These are phyloP conservation scores for Theonella swinhoei DNA, from an alignment of 37 sponge, comb jelly and placozoan genomes.

Conservation along the genomic window DNA sequence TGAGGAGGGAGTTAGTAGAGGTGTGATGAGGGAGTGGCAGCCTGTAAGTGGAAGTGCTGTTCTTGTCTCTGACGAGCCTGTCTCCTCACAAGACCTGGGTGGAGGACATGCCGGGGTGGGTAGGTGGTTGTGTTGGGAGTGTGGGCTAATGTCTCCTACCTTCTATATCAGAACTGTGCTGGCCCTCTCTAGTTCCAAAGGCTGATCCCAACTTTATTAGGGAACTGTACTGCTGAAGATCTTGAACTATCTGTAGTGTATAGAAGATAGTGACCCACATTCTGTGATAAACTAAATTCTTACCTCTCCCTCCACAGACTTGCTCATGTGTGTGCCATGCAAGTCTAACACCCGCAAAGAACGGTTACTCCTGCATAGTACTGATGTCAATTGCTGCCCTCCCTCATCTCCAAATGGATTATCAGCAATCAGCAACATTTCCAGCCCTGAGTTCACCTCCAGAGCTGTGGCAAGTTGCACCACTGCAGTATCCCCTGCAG, in stretches of 20 bases:
- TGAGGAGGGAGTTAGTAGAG: background rate
- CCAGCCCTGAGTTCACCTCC: conserved; percentile 66
- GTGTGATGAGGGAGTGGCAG: background rate
- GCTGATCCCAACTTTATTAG: conserved; percentile 65
- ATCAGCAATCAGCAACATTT: conserved; percentile 81
- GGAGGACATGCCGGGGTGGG: no score
- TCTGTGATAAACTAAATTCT: background rate
- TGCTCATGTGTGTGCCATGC: conserved; percentile 39
- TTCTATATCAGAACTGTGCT: background rate
- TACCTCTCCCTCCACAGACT: conserved; percentile 26
- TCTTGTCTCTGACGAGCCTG: conserved; percentile 58
- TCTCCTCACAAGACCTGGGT: conserved; percentile 16
- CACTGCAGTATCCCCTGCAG: conserved; percentile 75
- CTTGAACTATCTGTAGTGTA: conserved; percentile 38
- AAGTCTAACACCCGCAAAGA: conserved; percentile 55
- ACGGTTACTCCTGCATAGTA: conserved; percentile 65
- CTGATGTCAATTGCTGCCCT: conserved; percentile 49
- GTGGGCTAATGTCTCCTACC: background rate
- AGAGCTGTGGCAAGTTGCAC: conserved; percentile 66
- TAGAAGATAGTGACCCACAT: background rate
- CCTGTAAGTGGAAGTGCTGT: conserved; percentile 50
- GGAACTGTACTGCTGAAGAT: conserved; percentile 47
- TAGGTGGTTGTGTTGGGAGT: background rate
- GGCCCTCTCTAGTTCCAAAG: conserved; percentile 30
- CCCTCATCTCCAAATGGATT: conserved; percentile 93